A percentile compares a stretch with the other conserved stretches of the same genome.
Conservation (phyloP, 2,888 invertebrate genomes). For the Volucella zonaria region DNA sequence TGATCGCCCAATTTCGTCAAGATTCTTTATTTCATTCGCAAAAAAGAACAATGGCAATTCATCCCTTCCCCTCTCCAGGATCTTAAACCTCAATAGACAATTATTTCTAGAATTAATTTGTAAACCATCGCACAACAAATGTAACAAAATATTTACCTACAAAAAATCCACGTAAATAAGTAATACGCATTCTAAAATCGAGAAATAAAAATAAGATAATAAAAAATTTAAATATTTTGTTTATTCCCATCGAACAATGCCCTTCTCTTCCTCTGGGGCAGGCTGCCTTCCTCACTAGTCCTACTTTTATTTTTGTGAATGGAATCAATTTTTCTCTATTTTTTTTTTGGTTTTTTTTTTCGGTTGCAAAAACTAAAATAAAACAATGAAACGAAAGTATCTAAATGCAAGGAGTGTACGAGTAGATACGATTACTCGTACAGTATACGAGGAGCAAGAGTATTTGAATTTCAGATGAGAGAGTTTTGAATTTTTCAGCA, state of each 20-base stretch:
- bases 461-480: conserved; percentile 60
- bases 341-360: conserved; percentile 15
- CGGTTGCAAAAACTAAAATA: not conserved
- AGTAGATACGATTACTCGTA: not conserved
- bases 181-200: conserved; percentile 30
- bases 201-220: too few relatives aligned
- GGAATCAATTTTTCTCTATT: conserved; percentile 32
- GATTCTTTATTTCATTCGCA: conserved; percentile 44
- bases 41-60: conserved; percentile 13
- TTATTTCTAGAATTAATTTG: conserved; percentile 23
- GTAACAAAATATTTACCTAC: conserved; percentile 42
- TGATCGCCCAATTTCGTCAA: not conserved
- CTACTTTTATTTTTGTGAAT: conserved; percentile 53
- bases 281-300: not conserved
- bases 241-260: not conserved
- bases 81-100: not conserved
- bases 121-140: conserved; percentile 2
- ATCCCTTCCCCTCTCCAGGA: not conserved
- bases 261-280: not conserved
- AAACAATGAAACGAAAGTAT: conserved; percentile 22
- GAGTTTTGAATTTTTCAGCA: conserved; percentile 22
- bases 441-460: too few relatives aligned
- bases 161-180: conserved; percentile 26
- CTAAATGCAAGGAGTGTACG: conserved; percentile 37
- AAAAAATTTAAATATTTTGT: conserved; percentile 33